These are phyloP conservation scores for Laodelphax striatellus DNA, from an alignment of 1,140 invertebrate genomes.

Conservation along the genomic window DNA sequence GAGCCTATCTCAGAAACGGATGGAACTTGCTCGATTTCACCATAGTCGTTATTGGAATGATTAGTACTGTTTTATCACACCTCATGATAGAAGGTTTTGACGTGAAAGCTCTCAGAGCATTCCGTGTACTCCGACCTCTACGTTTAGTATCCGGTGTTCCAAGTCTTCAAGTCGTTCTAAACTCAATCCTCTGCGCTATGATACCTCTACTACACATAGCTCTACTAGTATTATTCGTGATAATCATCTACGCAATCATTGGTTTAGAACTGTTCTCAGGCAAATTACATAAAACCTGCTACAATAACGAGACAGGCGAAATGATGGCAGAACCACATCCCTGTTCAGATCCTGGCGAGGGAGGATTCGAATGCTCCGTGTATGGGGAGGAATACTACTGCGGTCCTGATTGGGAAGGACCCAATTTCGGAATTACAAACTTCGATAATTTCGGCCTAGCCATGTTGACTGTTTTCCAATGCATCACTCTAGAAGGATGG, in stretches of 20 bases:
- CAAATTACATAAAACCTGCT: slow-evolving; percentile 91
- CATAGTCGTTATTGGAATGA: slow-evolving; percentile 97
- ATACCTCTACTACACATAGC: slow-evolving; percentile 98
- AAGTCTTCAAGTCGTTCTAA: slow-evolving; percentile 99
- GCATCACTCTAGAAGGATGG: slow-evolving; percentile 98
- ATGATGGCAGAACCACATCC: slow-evolving; percentile 69
- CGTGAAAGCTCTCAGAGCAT: slow-evolving; percentile 95
- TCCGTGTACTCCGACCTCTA: slow-evolving; percentile 92
- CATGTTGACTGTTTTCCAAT: slow-evolving; percentile 99
- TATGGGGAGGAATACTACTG: slow-evolving; percentile 45
- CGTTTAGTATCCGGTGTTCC: slow-evolving; percentile 91
- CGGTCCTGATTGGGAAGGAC: slow-evolving; percentile 72
- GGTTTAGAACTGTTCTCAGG: slow-evolving; percentile 97
- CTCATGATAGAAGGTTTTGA: slow-evolving; percentile 94
- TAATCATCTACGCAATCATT: slow-evolving; percentile 99
- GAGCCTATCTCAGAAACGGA: slow-evolving; percentile 94
- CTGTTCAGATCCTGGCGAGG: slow-evolving; percentile 52
- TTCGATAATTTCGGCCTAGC: slow-evolving; percentile 98
- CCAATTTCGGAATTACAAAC: slow-evolving; percentile 94
- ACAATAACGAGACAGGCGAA: slow-evolving; percentile 57
- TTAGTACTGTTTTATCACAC: slow-evolving; percentile 82
- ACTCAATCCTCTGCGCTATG: slow-evolving; percentile 99
- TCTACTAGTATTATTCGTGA: slow-evolving; percentile 96
- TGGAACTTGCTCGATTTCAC: slow-evolving; percentile 99
- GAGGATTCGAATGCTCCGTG: slow-evolving; percentile 53